Evolutionary conservation across 2,113 vertebrate genomes (phyloP).

Genomic region (Rissa tridactyla): DNA sequence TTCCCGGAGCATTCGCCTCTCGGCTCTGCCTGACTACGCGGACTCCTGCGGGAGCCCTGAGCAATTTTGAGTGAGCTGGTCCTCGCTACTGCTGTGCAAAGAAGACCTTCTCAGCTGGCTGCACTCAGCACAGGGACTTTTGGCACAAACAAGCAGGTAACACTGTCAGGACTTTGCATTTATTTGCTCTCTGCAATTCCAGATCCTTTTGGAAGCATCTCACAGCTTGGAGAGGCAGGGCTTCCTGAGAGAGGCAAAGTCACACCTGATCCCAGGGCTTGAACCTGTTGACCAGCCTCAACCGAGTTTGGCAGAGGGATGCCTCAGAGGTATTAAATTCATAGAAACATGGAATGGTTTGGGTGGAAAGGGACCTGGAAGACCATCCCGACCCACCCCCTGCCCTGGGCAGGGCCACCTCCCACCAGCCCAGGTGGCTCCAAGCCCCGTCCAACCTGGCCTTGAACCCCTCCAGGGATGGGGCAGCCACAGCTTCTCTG

Average conservation of each 20-base stretch:
- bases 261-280: neutral
- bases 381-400: rapidly evolving
- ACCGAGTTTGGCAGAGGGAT: too few relatives aligned
- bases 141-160: neutral
- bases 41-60: neutral
- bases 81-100: neutral
- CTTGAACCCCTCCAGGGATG: too few relatives aligned
- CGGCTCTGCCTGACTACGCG: neutral
- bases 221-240: neutral
- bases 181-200: neutral
- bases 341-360: neutral
- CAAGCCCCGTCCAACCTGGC: too few relatives aligned
- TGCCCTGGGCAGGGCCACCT: neutral
- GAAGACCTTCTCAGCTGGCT: neutral
- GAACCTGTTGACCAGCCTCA: neutral
- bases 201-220: neutral
- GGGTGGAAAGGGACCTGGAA: neutral
- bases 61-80: neutral
- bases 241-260: neutral
- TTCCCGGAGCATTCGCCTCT: neutral
- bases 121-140: neutral
- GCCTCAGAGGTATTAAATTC: neutral
- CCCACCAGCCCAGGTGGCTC: too few relatives aligned
- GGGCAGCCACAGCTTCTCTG: too few relatives aligned
- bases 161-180: neutral